phyloP scores from a whole-genome alignment of 2,113 vertebrate species.

The Okapia johnstoni region DNA sequence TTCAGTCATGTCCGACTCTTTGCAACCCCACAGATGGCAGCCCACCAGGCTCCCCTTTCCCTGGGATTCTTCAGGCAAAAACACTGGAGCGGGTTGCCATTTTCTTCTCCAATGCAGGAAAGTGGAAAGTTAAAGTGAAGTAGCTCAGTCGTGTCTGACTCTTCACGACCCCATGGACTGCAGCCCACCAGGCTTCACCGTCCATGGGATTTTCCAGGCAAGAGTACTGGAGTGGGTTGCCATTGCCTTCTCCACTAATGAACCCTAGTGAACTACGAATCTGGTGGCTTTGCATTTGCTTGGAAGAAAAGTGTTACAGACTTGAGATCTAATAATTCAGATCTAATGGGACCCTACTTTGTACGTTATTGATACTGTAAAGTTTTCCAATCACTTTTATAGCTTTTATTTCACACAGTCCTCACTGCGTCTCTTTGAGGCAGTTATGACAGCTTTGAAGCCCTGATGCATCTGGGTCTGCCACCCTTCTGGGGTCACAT shows the following conservation, averaged over 20 bases:
- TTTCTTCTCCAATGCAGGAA: too few relatives aligned
- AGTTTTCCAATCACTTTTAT: not conserved
- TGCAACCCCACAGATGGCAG: too few relatives aligned
- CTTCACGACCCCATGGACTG: too few relatives aligned
- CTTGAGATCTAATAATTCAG: not conserved
- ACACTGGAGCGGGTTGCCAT: too few relatives aligned
- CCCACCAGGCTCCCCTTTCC: too few relatives aligned
- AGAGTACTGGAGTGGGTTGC: too few relatives aligned
- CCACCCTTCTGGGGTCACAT: not conserved
- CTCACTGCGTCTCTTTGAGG: not conserved
- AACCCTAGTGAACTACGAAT: not conserved
- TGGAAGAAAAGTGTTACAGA: not conserved
- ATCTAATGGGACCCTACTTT: not conserved
- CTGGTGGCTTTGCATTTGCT: not conserved
- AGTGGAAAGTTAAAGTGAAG: too few relatives aligned
- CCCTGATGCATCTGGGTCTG: not conserved
- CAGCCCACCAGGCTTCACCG: too few relatives aligned
- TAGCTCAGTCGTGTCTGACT: too few relatives aligned
- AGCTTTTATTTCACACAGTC: not conserved
- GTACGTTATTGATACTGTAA: not conserved
- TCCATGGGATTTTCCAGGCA: too few relatives aligned
- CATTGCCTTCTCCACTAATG: not conserved
- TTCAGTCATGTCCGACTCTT: too few relatives aligned
- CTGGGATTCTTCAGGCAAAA: too few relatives aligned
- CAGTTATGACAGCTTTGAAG: not conserved